Evolutionary conservation across 1,140 invertebrate species (phyloP).

Genomic region (Aphis craccivora): DNA sequence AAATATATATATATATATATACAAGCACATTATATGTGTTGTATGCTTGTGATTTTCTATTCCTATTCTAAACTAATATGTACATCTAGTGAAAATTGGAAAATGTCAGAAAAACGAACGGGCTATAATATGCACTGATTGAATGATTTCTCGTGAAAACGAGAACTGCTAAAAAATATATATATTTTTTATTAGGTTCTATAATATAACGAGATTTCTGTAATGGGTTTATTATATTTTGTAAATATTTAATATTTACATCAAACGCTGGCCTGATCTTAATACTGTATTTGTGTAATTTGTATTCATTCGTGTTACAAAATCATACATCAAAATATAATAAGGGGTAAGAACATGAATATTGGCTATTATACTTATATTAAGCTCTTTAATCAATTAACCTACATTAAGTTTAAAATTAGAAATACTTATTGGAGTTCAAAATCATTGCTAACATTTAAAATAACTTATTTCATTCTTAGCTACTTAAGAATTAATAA

Average conservation of each 20-base stretch:
- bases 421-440: background rate
- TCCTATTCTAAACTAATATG: background rate
- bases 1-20: background rate
- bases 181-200: background rate
- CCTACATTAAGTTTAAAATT: too few species aligned
- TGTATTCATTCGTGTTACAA: background rate
- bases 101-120: constrained; percentile 22
- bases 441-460: background rate
- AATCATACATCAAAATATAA: background rate
- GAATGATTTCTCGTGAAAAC: background rate
- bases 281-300: background rate
- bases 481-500: background rate
- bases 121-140: background rate
- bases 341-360: too few species aligned
- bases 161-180: background rate
- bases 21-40: background rate
- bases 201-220: background rate
- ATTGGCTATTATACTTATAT: too few species aligned
- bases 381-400: too few species aligned
- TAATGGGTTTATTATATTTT: background rate
- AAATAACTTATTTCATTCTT: background rate
- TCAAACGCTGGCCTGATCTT: background rate
- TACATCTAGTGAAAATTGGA: background rate
- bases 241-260: background rate
- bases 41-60: background rate